A percentile compares a stretch with the other conserved stretches of the same genome.
Evolutionary conservation across 1,140 invertebrate genomes (phyloP).

Genomic region (Orussus abietinus): DNA sequence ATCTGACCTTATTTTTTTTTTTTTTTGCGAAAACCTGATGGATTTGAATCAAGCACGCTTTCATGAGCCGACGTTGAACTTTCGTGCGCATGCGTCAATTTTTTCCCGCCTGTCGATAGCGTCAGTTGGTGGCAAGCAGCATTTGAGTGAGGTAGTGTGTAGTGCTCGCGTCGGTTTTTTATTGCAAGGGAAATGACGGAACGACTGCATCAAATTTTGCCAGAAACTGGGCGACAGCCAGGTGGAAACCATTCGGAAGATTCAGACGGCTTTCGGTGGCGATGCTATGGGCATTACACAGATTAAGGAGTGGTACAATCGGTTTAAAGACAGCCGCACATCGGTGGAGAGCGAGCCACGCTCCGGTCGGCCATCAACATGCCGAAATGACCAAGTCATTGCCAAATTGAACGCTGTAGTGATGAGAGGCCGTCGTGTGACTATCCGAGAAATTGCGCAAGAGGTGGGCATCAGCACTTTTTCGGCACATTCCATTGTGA

Average conservation of each 20-base stretch:
- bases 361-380: slow-evolving; percentile 28
- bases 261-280: slow-evolving; percentile 23
- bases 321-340: slow-evolving; percentile 29
- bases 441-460: slow-evolving; percentile 21
- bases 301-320: slow-evolving; percentile 31
- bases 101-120: too few species aligned
- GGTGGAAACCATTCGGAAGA: slow-evolving; percentile 22
- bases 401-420: slow-evolving; percentile 16
- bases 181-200: too few species aligned
- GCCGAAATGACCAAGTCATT: slow-evolving; percentile 27
- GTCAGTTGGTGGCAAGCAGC: too few species aligned
- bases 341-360: slow-evolving; percentile 26
- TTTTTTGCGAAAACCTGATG: too few species aligned
- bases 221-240: too few species aligned
- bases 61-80: too few species aligned
- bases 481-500: slow-evolving; percentile 23
- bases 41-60: too few species aligned
- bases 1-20: too few species aligned
- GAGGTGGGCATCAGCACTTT: slow-evolving; percentile 22
- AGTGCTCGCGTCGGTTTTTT: too few species aligned
- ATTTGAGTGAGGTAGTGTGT: too few species aligned
- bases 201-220: too few species aligned
- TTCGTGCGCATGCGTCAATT: too few species aligned
- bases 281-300: slow-evolving; percentile 24
- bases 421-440: slow-evolving; percentile 22